Conservation (phyloP, 2,888 invertebrate genomes). For the Cantharis rufa region DNA sequence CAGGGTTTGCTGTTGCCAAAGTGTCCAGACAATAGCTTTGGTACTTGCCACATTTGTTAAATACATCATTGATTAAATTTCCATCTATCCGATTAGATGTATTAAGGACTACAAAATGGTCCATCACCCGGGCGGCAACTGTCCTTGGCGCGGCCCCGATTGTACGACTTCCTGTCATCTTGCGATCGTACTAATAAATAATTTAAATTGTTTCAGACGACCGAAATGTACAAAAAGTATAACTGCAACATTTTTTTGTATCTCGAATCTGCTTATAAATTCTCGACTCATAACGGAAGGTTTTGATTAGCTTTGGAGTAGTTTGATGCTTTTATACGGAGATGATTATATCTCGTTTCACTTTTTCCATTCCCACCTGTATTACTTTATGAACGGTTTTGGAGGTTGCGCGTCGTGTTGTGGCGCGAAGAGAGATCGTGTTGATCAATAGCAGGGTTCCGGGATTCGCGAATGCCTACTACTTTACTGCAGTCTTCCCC, state of each 20-base stretch:
- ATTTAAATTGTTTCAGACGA: too few species aligned
- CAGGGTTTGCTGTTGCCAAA: too few species aligned
- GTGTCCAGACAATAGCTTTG: too few species aligned
- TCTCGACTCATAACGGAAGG: not conserved
- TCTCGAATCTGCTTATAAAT: not conserved
- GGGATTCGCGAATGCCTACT: constrained; percentile 34
- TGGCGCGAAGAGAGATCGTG: constrained; percentile 33
- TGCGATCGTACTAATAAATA: too few species aligned
- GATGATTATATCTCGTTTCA: not conserved
- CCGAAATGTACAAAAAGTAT: too few species aligned
- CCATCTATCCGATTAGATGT: too few species aligned
- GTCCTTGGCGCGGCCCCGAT: too few species aligned
- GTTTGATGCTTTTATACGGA: not conserved
- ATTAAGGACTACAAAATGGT: too few species aligned
- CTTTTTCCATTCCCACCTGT: constrained; percentile 25
- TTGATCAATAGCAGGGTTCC: constrained; percentile 36
- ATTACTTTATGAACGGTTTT: constrained; percentile 28
- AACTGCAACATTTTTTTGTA: not conserved
- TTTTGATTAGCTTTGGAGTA: not conserved
- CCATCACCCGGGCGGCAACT: too few species aligned
- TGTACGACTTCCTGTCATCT: too few species aligned
- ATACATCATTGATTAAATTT: too few species aligned
- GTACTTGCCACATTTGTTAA: too few species aligned
- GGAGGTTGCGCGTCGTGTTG: constrained; percentile 34
- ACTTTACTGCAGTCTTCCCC: constrained; percentile 44